Evolutionary conservation across 2,888 invertebrate species (phyloP).

Genomic region (Philopedon plagiatum): DNA sequence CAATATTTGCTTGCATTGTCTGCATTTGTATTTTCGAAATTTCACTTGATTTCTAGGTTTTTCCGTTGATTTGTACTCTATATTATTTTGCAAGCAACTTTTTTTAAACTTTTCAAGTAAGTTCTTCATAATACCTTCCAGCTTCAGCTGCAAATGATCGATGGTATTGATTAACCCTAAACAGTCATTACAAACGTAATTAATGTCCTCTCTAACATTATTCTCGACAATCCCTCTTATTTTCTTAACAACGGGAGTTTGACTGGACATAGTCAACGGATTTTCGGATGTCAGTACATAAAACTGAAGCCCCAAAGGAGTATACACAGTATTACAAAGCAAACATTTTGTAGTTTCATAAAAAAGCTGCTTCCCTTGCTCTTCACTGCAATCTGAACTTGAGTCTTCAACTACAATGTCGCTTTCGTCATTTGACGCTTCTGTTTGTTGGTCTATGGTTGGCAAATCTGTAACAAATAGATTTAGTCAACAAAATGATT

Average conservation of each 20-base stretch:
- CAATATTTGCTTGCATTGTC: constrained; percentile 62
- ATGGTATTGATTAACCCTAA: constrained; percentile 66
- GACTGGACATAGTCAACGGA: constrained; percentile 66
- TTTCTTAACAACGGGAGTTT: constrained; percentile 63
- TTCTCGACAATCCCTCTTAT: constrained; percentile 60
- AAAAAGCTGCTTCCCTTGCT: constrained; percentile 54
- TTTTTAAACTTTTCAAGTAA: constrained; percentile 61
- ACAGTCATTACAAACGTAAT: constrained; percentile 66
- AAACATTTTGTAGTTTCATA: constrained; percentile 60
- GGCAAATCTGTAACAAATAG: constrained; percentile 24
- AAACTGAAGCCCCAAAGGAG: constrained; percentile 64
- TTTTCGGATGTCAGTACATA: constrained; percentile 64
- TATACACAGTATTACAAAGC: constrained; percentile 64
- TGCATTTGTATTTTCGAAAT: constrained; percentile 59
- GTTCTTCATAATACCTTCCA: constrained; percentile 62
- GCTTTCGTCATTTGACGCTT: constrained; percentile 65
- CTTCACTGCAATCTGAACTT: constrained; percentile 60
- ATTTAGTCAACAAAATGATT: too few relatives aligned
- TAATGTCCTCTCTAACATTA: constrained; percentile 53
- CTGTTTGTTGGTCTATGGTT: constrained; percentile 58
- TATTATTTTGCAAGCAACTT: constrained; percentile 57
- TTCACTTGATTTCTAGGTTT: constrained; percentile 30
- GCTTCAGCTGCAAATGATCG: constrained; percentile 66
- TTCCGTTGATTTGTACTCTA: constrained; percentile 19
- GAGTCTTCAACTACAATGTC: constrained; percentile 68